Evolutionary conservation across 2,888 invertebrate species (phyloP), one percentile per base, ranked within the genome.

Genomic region (Julus scanicus): DNA sequence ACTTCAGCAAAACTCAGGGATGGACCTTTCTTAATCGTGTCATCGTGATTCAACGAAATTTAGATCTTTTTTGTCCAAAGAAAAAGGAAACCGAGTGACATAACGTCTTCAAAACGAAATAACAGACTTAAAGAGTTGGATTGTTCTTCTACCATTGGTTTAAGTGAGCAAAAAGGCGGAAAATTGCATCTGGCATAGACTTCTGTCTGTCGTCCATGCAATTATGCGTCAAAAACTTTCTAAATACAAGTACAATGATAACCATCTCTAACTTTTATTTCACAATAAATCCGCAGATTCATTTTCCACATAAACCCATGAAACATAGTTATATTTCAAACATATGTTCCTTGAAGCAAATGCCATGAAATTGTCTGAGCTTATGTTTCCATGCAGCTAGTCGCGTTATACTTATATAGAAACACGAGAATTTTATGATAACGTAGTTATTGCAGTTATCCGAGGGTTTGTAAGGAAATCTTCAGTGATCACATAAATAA

Each of bases 161-260:
- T 71, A 71, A 71, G 20, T 29, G 71, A 71, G 71, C 71, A 29
- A 20, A 11, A 71, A 20, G 71, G 20, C 71, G 71, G 29, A 71
- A 71, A 71, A 71, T 71, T 71, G 71, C 71, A 71, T 71, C 71
- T 71, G 71, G 9, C 71, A 71, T 29, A 11, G 29, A 29, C 29
- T 71, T 11, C 20, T 20, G 71, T 71, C 71, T 71, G 71, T 5
- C 20, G 20, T 20, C 29, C 1, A 20, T 20, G 71, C 20, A 71
- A 71, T 71, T 71, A 71, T 71, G 71, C 71, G 71, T 71, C 71
- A 71, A 63, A 53, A 63, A 71, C 71, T 71, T 71, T 71, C 71
- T 20, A 29, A 11, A 29, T 20, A 71, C 20, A 20, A 71, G 71
- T 71, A 20, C 29, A 20, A 20, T 6, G 20, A 71, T 71, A 71